Base-by-base conservation (phyloP, 35 echinoderm and acorn worm species). In the Lytechinus variegatus region DNA sequence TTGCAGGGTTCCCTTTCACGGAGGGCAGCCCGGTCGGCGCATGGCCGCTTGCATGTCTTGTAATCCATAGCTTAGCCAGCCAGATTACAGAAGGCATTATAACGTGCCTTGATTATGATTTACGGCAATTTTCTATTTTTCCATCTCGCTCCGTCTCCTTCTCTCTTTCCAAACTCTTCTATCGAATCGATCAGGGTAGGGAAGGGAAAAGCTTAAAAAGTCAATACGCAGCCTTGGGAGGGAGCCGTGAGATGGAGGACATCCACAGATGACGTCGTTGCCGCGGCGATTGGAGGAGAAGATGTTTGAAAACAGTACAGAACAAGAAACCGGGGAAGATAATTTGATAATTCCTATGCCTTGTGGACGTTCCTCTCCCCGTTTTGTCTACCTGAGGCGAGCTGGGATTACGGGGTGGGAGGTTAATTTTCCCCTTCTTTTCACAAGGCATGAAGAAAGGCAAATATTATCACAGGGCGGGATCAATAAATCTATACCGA, bases 391-490 rank as follows among this genome's bases (percentile, higher is more conserved):
- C 91, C 52, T 16, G 28, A 10, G 29, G 27, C 55, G 54, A 93
- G 54, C 53, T 12, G 14, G 91, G 92, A 93, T 93, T 93, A 93
- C 92, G 53, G 53, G 52, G 52, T 57, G 28, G 92, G 92, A 55
- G 92, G 92, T 93, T 93, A 93, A 93, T 93, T 93, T 93, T 93
- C 92, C 92, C 53, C 92, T 57, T 93, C 92, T 93, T 10, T 93
- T 93, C 92, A 93, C 92, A 57, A 12, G 53, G 92, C 92, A 93
- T 55, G 54, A 57, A 93, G 92, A 54, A 93, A 93, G 54, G 92
- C 92, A 93, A 93, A 93, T 93, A 93, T 93, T 93, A 93, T 93
- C 92, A 93, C 92, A 93, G 54, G 55, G 53, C 54, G 54, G 54
- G 92, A 93, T 93, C 92, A 93, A 93, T 93, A 93, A 93, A 93